These are phyloP conservation scores for Halesus radiatus DNA, from an alignment of 1,140 invertebrate species.

Conservation along the genomic window DNA sequence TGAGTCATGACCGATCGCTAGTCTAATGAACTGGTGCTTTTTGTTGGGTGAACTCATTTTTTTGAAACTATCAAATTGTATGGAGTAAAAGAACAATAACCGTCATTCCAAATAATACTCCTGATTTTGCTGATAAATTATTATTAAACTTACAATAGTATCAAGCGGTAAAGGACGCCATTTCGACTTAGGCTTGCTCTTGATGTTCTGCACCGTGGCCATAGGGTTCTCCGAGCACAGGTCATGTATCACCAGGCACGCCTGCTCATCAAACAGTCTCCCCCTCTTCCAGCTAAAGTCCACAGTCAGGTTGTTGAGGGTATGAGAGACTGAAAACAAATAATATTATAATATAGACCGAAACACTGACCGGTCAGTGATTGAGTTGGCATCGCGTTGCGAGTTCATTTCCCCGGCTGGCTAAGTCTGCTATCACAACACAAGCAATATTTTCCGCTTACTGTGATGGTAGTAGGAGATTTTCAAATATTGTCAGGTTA, in stretches of 20 bases:
- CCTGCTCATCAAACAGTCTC: conserved; percentile 89
- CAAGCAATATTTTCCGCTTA: too few relatives aligned
- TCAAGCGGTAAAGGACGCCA: conserved; percentile 96
- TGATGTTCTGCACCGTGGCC: conserved; percentile 87
- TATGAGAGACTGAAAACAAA: conserved; percentile 76
- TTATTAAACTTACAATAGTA: conserved; percentile 84
- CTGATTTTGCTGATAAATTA: too few relatives aligned
- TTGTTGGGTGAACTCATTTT: too few relatives aligned
- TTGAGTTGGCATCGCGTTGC: too few relatives aligned
- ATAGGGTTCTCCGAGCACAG: conserved; percentile 82
- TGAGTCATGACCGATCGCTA: too few relatives aligned
- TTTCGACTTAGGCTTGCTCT: conserved; percentile 93
- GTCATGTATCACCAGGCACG: conserved; percentile 85
- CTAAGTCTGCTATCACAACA: too few relatives aligned
- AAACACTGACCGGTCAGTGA: too few relatives aligned
- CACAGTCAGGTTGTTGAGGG: conserved; percentile 78
- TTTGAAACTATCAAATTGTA: too few relatives aligned
- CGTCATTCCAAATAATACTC: neutral
- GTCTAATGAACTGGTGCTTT: neutral
- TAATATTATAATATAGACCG: too few relatives aligned
- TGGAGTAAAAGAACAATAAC: neutral
- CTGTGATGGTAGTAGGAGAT: too few relatives aligned
- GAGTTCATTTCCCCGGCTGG: too few relatives aligned
- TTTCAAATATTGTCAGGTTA: too few relatives aligned
- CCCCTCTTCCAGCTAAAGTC: conserved; percentile 94